Evolutionary conservation across 2,888 invertebrate species (phyloP).

Genomic region (Drosophila kanekoi): DNA sequence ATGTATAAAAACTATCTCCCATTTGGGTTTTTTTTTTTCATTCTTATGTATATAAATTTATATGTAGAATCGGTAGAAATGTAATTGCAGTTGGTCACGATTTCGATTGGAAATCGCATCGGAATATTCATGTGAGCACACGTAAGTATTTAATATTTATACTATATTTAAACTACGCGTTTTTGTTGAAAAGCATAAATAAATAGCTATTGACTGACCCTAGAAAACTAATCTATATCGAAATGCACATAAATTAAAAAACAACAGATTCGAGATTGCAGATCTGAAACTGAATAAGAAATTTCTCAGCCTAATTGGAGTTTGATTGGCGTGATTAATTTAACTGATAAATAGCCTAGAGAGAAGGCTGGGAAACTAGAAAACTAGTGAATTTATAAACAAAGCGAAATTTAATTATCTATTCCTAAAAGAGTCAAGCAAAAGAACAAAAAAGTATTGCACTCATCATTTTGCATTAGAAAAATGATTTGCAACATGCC

Average conservation of each 20-base stretch:
- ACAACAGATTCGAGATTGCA: background rate
- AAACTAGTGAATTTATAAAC: too few species aligned
- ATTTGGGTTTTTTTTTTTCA: too few species aligned
- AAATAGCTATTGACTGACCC: background rate
- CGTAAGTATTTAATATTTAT: background rate
- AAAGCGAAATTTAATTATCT: too few species aligned
- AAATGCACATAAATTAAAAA: slow-evolving; percentile 23
- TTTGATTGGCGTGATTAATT: too few species aligned
- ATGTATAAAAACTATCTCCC: too few species aligned
- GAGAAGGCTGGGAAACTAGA: too few species aligned
- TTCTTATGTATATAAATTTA: background rate
- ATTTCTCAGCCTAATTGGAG: too few species aligned
- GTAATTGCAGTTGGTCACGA: slow-evolving; percentile 15
- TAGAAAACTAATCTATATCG: background rate
- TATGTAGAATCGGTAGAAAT: background rate
- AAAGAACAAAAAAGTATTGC: too few species aligned
- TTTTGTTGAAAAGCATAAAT: background rate
- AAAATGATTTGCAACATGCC: background rate
- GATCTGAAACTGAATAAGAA: background rate
- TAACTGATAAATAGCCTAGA: too few species aligned
- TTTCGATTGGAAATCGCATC: background rate
- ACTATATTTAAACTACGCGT: background rate
- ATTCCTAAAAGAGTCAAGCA: too few species aligned
- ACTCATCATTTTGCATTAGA: background rate
- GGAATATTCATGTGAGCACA: background rate